phyloP scores from a whole-genome alignment of 2,888 invertebrate species.

The Diachrysia chrysitis region DNA sequence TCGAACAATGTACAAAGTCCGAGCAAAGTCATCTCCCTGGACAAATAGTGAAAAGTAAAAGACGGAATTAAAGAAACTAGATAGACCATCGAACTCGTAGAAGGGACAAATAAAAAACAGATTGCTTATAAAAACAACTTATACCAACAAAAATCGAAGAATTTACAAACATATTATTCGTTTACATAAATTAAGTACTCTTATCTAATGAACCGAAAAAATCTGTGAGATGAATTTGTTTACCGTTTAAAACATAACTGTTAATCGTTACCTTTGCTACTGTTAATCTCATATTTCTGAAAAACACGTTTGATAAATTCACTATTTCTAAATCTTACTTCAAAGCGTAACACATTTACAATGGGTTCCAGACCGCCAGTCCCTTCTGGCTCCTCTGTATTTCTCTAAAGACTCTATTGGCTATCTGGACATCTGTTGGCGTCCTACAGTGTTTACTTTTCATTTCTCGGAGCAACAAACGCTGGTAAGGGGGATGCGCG shows the following conservation, averaged over 20 bases:
- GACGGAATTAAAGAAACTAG: slow-evolving; percentile 66
- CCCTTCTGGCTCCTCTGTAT: slow-evolving; percentile 69
- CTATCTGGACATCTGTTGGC: slow-evolving; percentile 88
- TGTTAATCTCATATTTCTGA: slow-evolving; percentile 1
- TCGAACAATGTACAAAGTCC: slow-evolving; percentile 81
- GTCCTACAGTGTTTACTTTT: slow-evolving; percentile 85
- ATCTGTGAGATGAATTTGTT: neutral
- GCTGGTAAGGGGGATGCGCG: slow-evolving; percentile 76
- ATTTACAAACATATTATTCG: neutral
- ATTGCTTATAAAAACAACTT: neutral
- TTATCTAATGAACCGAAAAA: neutral
- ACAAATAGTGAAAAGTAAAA: slow-evolving; percentile 80
- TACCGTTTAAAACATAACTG: neutral
- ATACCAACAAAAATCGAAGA: neutral
- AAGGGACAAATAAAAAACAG: slow-evolving; percentile 8
- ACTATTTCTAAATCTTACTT: neutral
- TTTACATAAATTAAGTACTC: neutral
- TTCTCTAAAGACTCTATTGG: slow-evolving; percentile 78
- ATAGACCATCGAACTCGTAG: slow-evolving; percentile 51
- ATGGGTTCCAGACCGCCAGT: slow-evolving; percentile 20
- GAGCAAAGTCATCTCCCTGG: slow-evolving; percentile 84
- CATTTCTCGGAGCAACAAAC: slow-evolving; percentile 86
- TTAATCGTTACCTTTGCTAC: neutral
- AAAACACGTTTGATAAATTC: neutral
- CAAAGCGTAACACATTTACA: slow-evolving; percentile 9